phyloP scores from a whole-genome alignment of 92 coral and sea anemone genomes.

The Anthopleura xanthogrammica region DNA sequence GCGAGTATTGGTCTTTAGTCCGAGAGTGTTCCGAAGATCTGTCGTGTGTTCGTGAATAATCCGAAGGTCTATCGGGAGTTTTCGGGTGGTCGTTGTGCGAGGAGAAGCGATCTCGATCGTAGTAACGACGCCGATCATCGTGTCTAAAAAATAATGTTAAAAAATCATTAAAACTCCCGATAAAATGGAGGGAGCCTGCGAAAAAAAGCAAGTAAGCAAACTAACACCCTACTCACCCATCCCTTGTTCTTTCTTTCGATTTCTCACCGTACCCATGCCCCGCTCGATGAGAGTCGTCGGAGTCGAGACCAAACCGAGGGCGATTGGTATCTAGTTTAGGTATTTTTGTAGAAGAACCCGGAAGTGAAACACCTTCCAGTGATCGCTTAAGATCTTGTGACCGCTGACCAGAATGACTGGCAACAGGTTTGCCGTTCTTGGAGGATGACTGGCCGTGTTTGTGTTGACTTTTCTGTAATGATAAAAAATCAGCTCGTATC shows the following conservation, averaged over 20 bases:
- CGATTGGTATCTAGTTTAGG: conserved; percentile 75
- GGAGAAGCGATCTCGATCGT: conserved; percentile 53
- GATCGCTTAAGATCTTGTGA: conserved; percentile 73
- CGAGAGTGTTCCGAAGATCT: conserved; percentile 76
- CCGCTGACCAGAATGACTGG: conserved; percentile 62
- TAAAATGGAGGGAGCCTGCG: neutral
- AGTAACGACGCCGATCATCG: conserved; percentile 48
- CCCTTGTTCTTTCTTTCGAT: conserved; percentile 65
- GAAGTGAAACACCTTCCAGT: conserved; percentile 48
- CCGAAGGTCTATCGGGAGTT: conserved; percentile 50
- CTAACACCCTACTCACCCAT: conserved; percentile 49
- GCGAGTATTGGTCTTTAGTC: conserved; percentile 60
- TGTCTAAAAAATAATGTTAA: conserved; percentile 27
- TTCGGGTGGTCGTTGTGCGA: conserved; percentile 55
- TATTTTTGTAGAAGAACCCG: conserved; percentile 71
- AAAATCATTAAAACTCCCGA: neutral
- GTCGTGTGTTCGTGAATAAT: conserved; percentile 70
- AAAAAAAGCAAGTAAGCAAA: neutral
- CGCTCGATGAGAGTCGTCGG: conserved; percentile 42
- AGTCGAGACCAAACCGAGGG: conserved; percentile 31
- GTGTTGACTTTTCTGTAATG: conserved; percentile 48
- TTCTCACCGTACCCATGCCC: conserved; percentile 59
- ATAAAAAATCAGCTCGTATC: neutral
- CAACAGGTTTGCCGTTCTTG: conserved; percentile 48
- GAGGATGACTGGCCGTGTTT: conserved; percentile 36